Evolutionary conservation across 35 echinoderm and acorn worm species (phyloP), one percentile per base, ranked within the genome.

Genomic region (Apostichopus parvimensis): DNA sequence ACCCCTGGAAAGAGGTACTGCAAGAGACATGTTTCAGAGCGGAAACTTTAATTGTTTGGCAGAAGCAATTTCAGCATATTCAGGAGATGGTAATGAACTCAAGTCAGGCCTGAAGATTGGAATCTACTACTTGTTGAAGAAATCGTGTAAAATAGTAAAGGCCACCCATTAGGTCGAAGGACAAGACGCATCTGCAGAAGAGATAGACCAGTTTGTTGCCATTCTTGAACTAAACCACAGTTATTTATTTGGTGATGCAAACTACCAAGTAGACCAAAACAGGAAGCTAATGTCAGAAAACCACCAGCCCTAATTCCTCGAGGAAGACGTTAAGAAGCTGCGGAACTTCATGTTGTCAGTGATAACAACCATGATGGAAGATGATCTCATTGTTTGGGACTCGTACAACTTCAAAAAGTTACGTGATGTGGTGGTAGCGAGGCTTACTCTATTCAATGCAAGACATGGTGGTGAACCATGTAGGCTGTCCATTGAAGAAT

Each of bases 401-500:
- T 45, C 15, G 54, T 64, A 57, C 34, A 54, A 34, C 5, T 91
- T 91, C 65, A 56, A 5, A 0, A 23, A 59, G n/a, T 22, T 92
- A 6, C 17, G 79, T n/a, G 80, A 92, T 54, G 52, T 92, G 8
- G 60, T 73, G n/a, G 79, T 92, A 1, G 9, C 56, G n/a, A 55
- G 91, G n/a, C 18, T 92, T 10, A 92, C 91, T 34, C 81, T 92
- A 11, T 92, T 18, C 25, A 92, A 92, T 92, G 91, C 91, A 1
- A 8, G 91, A 57, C 57, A 80, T 83, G 91, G 91, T 20, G 91
- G 82, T 9, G 91, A 92, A 8, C 91, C 91, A 55, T 84, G 80
- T 25, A 86, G 91, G 53, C 68, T 92, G 45, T 13, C 22, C n/a
- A 4, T 92, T 11, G 20, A 52, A 56, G 80, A 92, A 66, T 92